These are phyloP conservation scores for Atopsyche davidsoni DNA, from an alignment of 1,140 invertebrate genomes.

Conservation along the genomic window DNA sequence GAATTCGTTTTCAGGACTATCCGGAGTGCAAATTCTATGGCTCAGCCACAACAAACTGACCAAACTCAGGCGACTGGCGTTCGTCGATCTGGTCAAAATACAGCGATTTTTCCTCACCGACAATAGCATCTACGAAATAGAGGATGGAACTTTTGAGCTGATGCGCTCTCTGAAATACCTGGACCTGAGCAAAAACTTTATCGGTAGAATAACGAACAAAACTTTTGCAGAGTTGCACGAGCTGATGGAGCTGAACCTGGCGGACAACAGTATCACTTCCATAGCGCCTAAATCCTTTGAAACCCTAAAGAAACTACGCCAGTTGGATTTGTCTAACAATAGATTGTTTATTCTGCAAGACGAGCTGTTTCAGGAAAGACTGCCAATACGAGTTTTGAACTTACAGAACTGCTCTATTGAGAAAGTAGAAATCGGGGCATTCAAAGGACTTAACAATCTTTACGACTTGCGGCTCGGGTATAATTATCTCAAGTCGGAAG, in stretches of 20 bases:
- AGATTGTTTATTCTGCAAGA: conserved; percentile 53
- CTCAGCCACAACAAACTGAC: conserved; percentile 74
- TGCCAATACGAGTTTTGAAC: conserved; percentile 55
- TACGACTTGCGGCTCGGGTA: conserved; percentile 57
- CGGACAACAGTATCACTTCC: conserved; percentile 55
- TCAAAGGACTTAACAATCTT: conserved; percentile 52
- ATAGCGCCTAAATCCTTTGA: conserved; percentile 58
- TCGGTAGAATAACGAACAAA: conserved; percentile 57
- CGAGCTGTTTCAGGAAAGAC: conserved; percentile 56
- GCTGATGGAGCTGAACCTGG: conserved; percentile 61
- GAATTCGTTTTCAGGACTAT: conserved; percentile 70
- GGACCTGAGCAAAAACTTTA: conserved; percentile 69
- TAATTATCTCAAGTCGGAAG: conserved; percentile 63
- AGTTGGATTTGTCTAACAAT: conserved; percentile 63
- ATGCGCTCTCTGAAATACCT: conserved; percentile 71
- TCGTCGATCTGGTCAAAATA: conserved; percentile 66
- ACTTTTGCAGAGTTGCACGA: conserved; percentile 58
- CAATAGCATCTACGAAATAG: conserved; percentile 73
- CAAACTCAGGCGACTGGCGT: conserved; percentile 64
- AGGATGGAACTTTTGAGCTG: conserved; percentile 69
- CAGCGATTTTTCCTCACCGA: conserved; percentile 77
- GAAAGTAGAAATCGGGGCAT: conserved; percentile 51
- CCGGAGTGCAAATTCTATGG: conserved; percentile 80
- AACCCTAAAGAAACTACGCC: conserved; percentile 53
- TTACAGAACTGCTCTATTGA: conserved; percentile 53